Evolutionary conservation across 2,113 vertebrate genomes (phyloP).

Genomic region (Cephalopholis sonnerati): DNA sequence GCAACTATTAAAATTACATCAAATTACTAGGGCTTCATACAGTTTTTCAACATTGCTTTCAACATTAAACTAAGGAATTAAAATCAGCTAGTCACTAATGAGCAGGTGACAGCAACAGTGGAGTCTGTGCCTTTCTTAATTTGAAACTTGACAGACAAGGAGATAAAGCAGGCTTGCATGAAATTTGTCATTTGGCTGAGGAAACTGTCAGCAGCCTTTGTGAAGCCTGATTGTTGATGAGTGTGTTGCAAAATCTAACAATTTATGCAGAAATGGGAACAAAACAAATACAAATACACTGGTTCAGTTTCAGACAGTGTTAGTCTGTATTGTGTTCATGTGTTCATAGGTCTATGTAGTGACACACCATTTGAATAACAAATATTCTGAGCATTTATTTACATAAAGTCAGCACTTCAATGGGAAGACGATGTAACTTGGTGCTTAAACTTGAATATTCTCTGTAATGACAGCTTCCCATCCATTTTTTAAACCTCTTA

Average conservation of each 20-base stretch:
- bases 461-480: too few relatives aligned
- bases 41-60: too few relatives aligned
- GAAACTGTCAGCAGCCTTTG: conserved; percentile 1
- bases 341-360: too few relatives aligned
- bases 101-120: neutral
- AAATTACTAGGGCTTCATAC: too few relatives aligned
- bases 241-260: neutral
- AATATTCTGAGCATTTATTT: too few relatives aligned
- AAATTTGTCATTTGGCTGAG: neutral
- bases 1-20: too few relatives aligned
- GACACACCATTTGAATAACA: too few relatives aligned
- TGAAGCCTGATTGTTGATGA: neutral
- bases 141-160: neutral
- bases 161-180: neutral
- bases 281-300: neutral
- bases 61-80: neutral
- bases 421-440: too few relatives aligned
- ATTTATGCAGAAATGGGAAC: neutral
- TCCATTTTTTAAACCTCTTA: too few relatives aligned
- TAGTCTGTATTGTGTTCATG: neutral
- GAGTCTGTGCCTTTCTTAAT: neutral
- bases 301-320: neutral
- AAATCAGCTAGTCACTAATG: neutral
- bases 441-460: too few relatives aligned
- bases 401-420: too few relatives aligned